These are phyloP conservation scores for Synanthedon formicaeformis DNA, from an alignment of 2,888 invertebrate species.

Conservation along the genomic window DNA sequence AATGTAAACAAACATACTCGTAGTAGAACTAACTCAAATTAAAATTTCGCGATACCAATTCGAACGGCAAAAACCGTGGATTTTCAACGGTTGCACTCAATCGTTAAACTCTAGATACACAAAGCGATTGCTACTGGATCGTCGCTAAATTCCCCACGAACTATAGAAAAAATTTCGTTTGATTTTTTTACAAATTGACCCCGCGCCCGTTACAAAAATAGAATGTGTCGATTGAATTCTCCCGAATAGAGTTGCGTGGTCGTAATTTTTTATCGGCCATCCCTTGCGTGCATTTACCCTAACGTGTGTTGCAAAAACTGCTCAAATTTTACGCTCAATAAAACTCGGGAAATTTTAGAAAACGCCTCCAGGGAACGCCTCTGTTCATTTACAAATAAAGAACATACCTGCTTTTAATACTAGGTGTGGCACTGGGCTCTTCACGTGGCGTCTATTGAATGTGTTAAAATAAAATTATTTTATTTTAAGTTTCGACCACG, in stretches of 20 bases:
- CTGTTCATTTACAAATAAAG: no score
- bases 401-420: no score
- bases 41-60: no score
- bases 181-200: constrained; percentile 34
- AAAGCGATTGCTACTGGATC: not conserved
- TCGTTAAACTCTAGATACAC: not conserved
- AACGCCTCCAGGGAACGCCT: not conserved
- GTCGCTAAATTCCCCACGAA: not conserved
- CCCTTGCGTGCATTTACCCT: constrained; percentile 30
- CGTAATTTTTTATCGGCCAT: constrained; percentile 43
- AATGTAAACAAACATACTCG: no score
- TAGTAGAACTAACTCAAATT: no score
- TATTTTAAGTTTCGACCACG: no score
- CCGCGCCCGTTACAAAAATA: constrained; percentile 26
- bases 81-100: not conserved
- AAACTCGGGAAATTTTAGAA: constrained; percentile 3
- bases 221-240: constrained; percentile 40
- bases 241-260: constrained; percentile 23
- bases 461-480: no score
- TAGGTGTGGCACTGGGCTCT: no score
- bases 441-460: no score
- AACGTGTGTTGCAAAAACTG: constrained; percentile 1
- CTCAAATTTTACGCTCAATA: constrained; percentile 9
- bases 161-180: constrained; percentile 20
- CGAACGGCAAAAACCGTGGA: no score